Conservation (phyloP, 2,797 vertebrate species). For the Argentina silus region DNA sequence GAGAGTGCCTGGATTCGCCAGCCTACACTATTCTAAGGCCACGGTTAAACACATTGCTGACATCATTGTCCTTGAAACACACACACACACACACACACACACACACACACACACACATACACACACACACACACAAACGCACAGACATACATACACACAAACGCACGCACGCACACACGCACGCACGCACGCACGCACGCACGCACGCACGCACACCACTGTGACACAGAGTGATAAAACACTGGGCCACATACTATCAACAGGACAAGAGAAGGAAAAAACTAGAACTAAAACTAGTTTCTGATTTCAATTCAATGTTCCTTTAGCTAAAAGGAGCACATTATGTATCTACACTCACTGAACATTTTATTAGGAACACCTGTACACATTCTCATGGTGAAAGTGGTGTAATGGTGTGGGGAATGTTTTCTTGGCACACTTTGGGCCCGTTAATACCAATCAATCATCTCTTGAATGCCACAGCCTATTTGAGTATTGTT, state of each 20-base stretch:
- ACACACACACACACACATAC: background rate
- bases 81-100: slow-evolving; percentile 1
- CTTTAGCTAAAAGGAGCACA: too few relatives aligned
- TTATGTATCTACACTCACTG: too few relatives aligned
- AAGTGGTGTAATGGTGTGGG: too few relatives aligned
- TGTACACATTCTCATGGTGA: too few relatives aligned
- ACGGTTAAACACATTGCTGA: background rate
- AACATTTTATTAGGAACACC: too few relatives aligned
- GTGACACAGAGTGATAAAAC: too few relatives aligned
- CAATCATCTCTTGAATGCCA: too few relatives aligned
- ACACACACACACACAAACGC: background rate
- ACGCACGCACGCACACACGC: background rate
- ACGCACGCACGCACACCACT: background rate
- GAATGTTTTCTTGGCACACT: too few relatives aligned
- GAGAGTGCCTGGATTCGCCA: slow-evolving; percentile 22
- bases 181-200: background rate
- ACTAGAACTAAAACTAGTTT: background rate
- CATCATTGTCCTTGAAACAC: background rate
- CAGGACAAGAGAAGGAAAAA: background rate
- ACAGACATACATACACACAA: background rate
- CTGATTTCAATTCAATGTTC: too few relatives aligned
- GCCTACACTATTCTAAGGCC: background rate
- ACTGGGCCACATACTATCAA: background rate
- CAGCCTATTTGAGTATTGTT: too few relatives aligned
- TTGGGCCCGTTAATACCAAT: too few relatives aligned